A percentile compares a stretch with the other conserved stretches of the same genome.
Conservation (phyloP, 2,888 invertebrate species). For the Choristoneura rosaceana region DNA sequence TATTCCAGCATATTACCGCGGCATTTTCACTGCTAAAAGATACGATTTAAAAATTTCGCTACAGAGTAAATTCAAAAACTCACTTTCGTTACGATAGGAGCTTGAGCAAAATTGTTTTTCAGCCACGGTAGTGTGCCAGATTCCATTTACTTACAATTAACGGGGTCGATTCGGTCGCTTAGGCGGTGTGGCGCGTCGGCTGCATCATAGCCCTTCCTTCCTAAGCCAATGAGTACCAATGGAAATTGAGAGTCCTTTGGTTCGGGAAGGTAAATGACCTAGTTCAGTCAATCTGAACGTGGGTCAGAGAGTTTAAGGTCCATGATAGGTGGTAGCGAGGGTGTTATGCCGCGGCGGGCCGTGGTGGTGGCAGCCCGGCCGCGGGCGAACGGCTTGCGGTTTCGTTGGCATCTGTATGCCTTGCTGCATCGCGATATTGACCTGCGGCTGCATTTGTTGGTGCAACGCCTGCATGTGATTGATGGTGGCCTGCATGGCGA, state of each 20-base stretch:
- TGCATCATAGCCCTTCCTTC: conserved; percentile 21
- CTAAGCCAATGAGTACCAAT: conserved; percentile 10
- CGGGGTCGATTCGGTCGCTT: conserved; percentile 34
- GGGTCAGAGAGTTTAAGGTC: conserved; percentile 5
- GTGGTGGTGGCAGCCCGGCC: conserved; percentile 61
- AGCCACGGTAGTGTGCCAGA: conserved; percentile 27
- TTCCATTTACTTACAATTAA: conserved; percentile 7
- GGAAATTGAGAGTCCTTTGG: background rate
- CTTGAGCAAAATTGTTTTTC: conserved; percentile 32
- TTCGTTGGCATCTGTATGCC: conserved; percentile 40
- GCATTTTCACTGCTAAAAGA: background rate
- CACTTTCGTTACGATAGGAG: background rate
- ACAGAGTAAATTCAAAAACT: background rate
- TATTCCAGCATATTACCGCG: conserved; percentile 22
- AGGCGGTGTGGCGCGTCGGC: conserved; percentile 35
- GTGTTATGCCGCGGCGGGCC: conserved; percentile 56
- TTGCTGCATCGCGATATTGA: conserved; percentile 54
- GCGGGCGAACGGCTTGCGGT: conserved; percentile 35
- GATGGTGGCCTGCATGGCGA: conserved; percentile 2
- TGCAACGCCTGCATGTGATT: conserved; percentile 18
- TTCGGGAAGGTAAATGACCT: background rate
- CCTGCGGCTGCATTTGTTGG: conserved; percentile 38
- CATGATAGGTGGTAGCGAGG: conserved; percentile 52
- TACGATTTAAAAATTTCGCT: background rate
- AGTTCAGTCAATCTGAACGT: background rate